Percentiles rank a stretch among this genome's conserved stretches.
phyloP scores from a whole-genome alignment of 2,888 invertebrate species.

The Pimpla rufipes region DNA sequence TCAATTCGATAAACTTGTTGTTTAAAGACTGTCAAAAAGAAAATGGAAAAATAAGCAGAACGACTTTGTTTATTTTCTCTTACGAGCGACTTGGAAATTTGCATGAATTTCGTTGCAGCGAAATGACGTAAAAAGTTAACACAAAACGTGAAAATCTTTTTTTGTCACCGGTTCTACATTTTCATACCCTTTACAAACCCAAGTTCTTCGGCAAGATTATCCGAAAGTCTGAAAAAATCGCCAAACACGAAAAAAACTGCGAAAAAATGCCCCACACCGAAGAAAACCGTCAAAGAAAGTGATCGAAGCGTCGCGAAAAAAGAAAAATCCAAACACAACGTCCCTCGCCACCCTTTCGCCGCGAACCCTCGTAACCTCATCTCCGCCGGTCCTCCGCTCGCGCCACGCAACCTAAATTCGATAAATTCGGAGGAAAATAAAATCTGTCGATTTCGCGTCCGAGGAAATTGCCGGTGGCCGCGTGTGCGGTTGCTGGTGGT shows the following conservation, averaged over 20 bases:
- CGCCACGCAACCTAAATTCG: slow-evolving; percentile 52
- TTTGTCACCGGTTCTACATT: too few species aligned
- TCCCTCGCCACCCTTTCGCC: slow-evolving; percentile 8
- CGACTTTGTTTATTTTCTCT: too few species aligned
- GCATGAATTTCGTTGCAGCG: too few species aligned
- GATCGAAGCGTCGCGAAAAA: not conserved
- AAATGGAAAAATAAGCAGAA: too few species aligned
- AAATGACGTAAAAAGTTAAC: too few species aligned
- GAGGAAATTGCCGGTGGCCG: slow-evolving; percentile 46
- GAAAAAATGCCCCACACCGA: not conserved
- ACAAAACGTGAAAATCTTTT: too few species aligned
- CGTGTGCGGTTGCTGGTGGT: slow-evolving; percentile 13
- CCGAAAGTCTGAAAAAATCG: not conserved
- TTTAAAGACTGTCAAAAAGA: not conserved
- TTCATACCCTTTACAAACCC: too few species aligned
- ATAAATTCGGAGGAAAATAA: slow-evolving; percentile 64
- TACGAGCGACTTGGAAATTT: too few species aligned
- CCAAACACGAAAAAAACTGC: not conserved
- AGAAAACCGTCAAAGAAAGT: not conserved
- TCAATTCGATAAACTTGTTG: not conserved
- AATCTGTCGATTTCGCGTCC: slow-evolving; percentile 62
- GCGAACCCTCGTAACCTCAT: not conserved
- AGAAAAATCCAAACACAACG: slow-evolving; percentile 51
- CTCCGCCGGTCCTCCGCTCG: not conserved
- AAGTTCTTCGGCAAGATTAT: not conserved